Evolutionary conservation across 1,140 invertebrate genomes (phyloP).

Genomic region (Heliconius hermathena): DNA sequence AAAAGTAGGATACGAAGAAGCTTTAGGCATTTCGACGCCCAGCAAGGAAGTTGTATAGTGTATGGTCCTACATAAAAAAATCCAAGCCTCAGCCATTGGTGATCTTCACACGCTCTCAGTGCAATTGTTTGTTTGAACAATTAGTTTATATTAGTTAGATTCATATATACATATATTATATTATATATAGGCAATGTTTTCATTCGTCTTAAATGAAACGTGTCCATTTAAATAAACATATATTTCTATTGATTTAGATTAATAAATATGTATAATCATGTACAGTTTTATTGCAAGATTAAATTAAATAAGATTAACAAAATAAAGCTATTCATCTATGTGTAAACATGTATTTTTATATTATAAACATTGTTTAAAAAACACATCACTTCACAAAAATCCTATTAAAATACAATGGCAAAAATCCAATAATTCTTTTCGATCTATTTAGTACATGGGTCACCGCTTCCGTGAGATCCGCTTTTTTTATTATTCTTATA

Average conservation of each 20-base stretch:
- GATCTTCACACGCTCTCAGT: slow-evolving; percentile 65
- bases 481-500: not conserved
- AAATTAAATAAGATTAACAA: slow-evolving; percentile 13
- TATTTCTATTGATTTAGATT: slow-evolving; percentile 71
- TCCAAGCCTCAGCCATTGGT: not conserved
- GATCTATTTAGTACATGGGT: not conserved
- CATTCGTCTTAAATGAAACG: slow-evolving; percentile 64
- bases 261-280: slow-evolving; percentile 75
- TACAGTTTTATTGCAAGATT: slow-evolving; percentile 67
- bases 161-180: slow-evolving; percentile 62
- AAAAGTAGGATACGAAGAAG: slow-evolving; percentile 87
- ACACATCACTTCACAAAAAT: not conserved
- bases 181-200: slow-evolving; percentile 59
- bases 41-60: slow-evolving; percentile 90
- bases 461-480: not conserved
- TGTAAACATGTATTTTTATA: slow-evolving; percentile 16
- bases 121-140: slow-evolving; percentile 77
- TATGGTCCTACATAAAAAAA: slow-evolving; percentile 27
- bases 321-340: slow-evolving; percentile 33
- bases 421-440: not conserved
- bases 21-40: slow-evolving; percentile 94
- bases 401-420: not conserved
- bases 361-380: slow-evolving; percentile 12
- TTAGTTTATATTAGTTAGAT: slow-evolving; percentile 65
- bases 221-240: slow-evolving; percentile 71